Evolutionary conservation across 2,888 invertebrate genomes (phyloP), one percentile per base, ranked within the genome.

Genomic region (Neoaliturus tenellus): DNA sequence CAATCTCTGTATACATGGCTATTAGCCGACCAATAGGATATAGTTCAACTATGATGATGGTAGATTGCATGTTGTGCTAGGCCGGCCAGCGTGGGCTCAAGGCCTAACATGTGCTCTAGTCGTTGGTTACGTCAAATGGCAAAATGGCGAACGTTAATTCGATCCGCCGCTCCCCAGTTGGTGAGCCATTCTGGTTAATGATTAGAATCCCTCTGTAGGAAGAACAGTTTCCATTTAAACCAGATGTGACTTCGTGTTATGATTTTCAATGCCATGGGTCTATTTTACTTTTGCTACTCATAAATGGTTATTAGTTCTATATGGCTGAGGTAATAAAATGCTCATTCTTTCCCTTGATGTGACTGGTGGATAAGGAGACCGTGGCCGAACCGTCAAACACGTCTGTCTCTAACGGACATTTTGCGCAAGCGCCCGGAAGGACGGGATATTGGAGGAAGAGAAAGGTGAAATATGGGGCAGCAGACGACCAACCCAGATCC

Each of bases 61-160:
- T 2, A 20, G 25, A 55, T 55, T 55, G 23, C 12, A 55, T 23
- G 55, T 23, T 55, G 55, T 55, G 55, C 5, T n/a, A n/a, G n/a
- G 6, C 2, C 23, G 55, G 23, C 12, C 6, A 55, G 55, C 17
- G 55, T 23, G 48, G 55, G 55, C 62, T 31, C 62, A 62, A 62
- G 28, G 62, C 31, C 62, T 62, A 28, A 8, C 62, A 62, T 62
- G 62, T 62, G 62, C 5, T 62, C 25, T 31, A 28, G 62, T 31
- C 62, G 14, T 62, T 62, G 28, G 25, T 28, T 31, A 62, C 62
- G 62, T 62, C 62, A 62, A 62, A 62, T 62, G 62, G 28, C 62
- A 8, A 62, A 28, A 62, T 28, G 62, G 62, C 62, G 20, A 28
- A 31, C 28, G 44, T 20, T 55, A 25, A 62, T 28, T 62, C 62